Base-by-base conservation (phyloP, 2,113 vertebrate species). In the Acanthochromis polyacanthus region DNA sequence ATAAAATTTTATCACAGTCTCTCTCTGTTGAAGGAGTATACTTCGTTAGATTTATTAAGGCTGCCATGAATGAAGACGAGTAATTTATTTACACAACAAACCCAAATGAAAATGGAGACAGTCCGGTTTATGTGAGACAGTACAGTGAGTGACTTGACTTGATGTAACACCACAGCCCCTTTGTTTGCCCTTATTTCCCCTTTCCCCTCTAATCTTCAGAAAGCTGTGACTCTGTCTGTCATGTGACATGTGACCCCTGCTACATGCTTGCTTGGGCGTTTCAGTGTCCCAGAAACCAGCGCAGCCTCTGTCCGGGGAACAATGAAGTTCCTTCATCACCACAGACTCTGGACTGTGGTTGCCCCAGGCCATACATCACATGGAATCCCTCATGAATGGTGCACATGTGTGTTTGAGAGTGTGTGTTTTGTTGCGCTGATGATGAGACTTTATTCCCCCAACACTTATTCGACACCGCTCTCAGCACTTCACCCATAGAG, bases 281-380 rank as follows among this genome's bases (percentile, higher is more conserved):
- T 85, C 78, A 72, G 79, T 84, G 86, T 88, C 88, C 89, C 88
- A 91, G 86, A 90, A 89, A 92, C 56, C 73, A 60, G 71, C 43
- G 40, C 75, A 20, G 73, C 58, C 80, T 92, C 88, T 83, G 85
- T 87, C 59, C 25, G 0, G 12, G 59, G 80, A 90, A 93, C 91
- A 91, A 92, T 91, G 71, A 86, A 80, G 80, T 84, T 85, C 81
- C 82, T 92, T 92, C 85, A 86, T 60, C 20, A 9, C 68, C 84
- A 70, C 74, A 77, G 78, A 84, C 71, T 83, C 53, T 63, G 81
- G 89, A 80, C 78, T 81, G 55, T 81, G n/a, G 69, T 77, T 65
- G 86, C 91, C 80, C 73, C 80, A 43, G 88, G 91, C 87, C 78
- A 82, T 77, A 84, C 81, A 92, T 91, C 90, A 91, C 86, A 91